Percentiles rank a stretch among this genome's conserved stretches.
These are phyloP conservation scores for Pogonomyrmex barbatus DNA, from an alignment of 1,140 invertebrate species.

Conservation along the genomic window DNA sequence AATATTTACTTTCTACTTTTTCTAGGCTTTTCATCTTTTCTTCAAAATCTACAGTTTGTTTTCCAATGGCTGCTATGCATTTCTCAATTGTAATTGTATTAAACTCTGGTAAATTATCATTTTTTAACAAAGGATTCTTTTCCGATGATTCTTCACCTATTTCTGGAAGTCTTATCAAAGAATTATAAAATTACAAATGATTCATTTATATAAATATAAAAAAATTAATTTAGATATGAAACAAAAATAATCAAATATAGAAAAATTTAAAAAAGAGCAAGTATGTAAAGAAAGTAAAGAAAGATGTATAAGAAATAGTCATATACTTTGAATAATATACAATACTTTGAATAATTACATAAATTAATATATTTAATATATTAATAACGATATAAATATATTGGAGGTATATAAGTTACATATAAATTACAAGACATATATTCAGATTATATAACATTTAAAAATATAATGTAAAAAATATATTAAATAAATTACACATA, in stretches of 20 bases:
- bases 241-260: slow-evolving; percentile 4
- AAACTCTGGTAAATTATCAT: slow-evolving; percentile 92
- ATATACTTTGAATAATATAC: background rate
- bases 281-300: background rate
- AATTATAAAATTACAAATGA: slow-evolving; percentile 9
- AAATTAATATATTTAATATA: slow-evolving; percentile 20
- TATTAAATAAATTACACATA: background rate
- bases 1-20: slow-evolving; percentile 85
- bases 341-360: background rate
- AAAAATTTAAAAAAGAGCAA: too few relatives aligned
- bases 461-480: background rate
- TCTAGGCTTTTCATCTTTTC: slow-evolving; percentile 90
- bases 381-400: slow-evolving; percentile 16
- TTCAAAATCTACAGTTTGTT: slow-evolving; percentile 94
- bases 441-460: background rate
- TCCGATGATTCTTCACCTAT: slow-evolving; percentile 93
- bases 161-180: slow-evolving; percentile 92
- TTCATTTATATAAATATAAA: slow-evolving; percentile 23
- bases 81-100: slow-evolving; percentile 93
- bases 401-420: slow-evolving; percentile 33
- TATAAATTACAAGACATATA: background rate
- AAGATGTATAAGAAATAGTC: background rate
- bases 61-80: slow-evolving; percentile 93
- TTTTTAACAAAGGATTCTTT: slow-evolving; percentile 91
- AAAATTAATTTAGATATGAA: slow-evolving; percentile 58